Evolutionary conservation across 1,140 invertebrate species (phyloP), one percentile per base, ranked within the genome.

Genomic region (Hormaphis cornu): DNA sequence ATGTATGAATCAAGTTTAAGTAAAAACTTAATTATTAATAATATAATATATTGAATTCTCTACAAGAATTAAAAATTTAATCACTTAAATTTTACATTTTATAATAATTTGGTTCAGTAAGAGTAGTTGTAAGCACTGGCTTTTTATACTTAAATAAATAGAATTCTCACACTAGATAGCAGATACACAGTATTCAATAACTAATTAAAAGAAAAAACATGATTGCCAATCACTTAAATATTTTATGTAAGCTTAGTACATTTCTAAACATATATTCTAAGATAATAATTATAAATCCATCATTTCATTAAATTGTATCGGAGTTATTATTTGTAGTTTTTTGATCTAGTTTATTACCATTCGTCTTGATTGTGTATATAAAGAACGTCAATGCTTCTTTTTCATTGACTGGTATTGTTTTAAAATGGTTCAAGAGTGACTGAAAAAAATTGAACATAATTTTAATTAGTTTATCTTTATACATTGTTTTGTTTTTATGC

Each of bases 361-460:
- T 93, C 69, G 89, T 92, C 82, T 97, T 97, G 0, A 97, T 90
- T 79, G 91, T 95, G 76, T 96, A 97, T 73, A 97, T 93, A 77
- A 97, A 98, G 76, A 89, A 94, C n/a, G 93, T 93, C 16, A 96
- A 80, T 26, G 91, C 89, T 79, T 97, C 94, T 77, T 96, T 97
- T 78, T 97, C 94, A 74, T 88, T 86, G 1, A 97, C 90, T 42
- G 89, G 91, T 76, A 97, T 91, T 56, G 90, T 88, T 77, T 92
- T 92, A 79, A 98, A 97, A 80, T 98, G 95, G 76, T 93, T 91
- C 80, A 91, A 89, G 28, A 97, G 83, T 33, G 87, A 87, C 93
- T 96, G 83, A 61, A 86, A 86, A 72, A 75, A 70, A 78, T 77
- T 72, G 73, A 73, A 66, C 46, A 40, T 42, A 50, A 69, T 22